These are phyloP conservation scores for Nyctibius bracteatus DNA, from an alignment of 2,113 vertebrate genomes.

Conservation along the genomic window DNA sequence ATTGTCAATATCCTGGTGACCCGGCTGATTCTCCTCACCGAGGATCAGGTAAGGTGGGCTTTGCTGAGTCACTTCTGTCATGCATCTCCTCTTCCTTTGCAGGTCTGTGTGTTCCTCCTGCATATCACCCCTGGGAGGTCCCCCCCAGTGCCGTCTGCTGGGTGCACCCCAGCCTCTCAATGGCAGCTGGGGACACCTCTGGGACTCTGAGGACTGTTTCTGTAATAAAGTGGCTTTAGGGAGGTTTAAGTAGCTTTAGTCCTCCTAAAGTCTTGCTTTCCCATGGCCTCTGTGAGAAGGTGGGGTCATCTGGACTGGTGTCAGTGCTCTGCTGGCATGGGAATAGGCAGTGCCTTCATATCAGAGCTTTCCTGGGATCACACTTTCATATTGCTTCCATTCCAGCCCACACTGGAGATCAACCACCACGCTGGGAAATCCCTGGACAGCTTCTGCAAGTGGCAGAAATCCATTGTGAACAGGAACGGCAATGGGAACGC, in stretches of 20 bases:
- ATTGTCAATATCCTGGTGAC: constrained; percentile 96
- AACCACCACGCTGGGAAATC: constrained; percentile 97
- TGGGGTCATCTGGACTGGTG: background rate
- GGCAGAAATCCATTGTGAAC: constrained; percentile 97
- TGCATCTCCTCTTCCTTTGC: rapidly evolving
- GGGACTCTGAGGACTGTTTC: background rate
- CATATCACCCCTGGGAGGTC: background rate
- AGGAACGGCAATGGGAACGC: constrained; percentile 91
- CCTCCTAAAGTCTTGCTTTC: background rate
- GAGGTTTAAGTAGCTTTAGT: background rate
- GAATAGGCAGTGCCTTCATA: background rate
- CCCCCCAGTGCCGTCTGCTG: background rate
- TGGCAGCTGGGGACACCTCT: background rate
- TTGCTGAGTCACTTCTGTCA: rapidly evolving
- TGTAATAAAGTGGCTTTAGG: background rate
- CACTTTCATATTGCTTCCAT: background rate
- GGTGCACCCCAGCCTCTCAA: background rate
- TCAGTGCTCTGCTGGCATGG: background rate
- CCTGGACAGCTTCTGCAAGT: constrained; percentile 98
- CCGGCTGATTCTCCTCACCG: constrained; percentile 92
- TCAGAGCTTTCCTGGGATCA: background rate
- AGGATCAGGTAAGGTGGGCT: constrained; percentile 88
- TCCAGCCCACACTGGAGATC: constrained; percentile 92
- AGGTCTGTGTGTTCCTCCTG: background rate
- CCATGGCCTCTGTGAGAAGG: rapidly evolving